phyloP scores from a whole-genome alignment of 2,888 invertebrate genomes.

The Willowsia nigromaculata region DNA sequence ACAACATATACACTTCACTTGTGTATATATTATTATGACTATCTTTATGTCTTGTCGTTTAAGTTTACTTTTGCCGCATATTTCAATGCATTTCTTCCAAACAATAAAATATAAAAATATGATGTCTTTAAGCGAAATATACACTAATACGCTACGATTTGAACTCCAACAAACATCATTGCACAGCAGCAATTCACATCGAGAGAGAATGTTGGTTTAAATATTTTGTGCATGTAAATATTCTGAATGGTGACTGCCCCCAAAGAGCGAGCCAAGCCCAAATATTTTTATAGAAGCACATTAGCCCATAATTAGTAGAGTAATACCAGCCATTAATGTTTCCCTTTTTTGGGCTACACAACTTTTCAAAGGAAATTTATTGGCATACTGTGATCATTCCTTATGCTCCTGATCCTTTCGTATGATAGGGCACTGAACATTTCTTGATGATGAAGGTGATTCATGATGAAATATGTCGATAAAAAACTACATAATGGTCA shows the following conservation, averaged over 20 bases:
- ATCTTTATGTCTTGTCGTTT: not conserved
- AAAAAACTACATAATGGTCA: not conserved
- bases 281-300: conserved; percentile 70
- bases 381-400: conserved; percentile 24
- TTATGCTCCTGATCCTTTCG: not conserved
- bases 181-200: not conserved
- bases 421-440: not conserved
- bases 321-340: conserved; percentile 64
- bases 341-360: conserved; percentile 56
- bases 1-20: not conserved
- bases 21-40: not conserved
- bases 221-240: conserved; percentile 48
- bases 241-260: conserved; percentile 62
- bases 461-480: not conserved
- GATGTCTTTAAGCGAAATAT: conserved; percentile 23
- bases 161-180: not conserved
- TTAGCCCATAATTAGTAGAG: conserved; percentile 67
- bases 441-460: not conserved
- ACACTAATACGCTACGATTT: conserved; percentile 27
- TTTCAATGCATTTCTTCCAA: conserved; percentile 30
- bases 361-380: conserved; percentile 60
- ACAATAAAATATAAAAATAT: not conserved
- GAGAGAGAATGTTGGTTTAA: conserved; percentile 23
- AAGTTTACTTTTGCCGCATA: conserved; percentile 25
- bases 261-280: conserved; percentile 64